Base-by-base conservation (phyloP, 2,113 vertebrate species). In the Typhlomys cinereus region DNA sequence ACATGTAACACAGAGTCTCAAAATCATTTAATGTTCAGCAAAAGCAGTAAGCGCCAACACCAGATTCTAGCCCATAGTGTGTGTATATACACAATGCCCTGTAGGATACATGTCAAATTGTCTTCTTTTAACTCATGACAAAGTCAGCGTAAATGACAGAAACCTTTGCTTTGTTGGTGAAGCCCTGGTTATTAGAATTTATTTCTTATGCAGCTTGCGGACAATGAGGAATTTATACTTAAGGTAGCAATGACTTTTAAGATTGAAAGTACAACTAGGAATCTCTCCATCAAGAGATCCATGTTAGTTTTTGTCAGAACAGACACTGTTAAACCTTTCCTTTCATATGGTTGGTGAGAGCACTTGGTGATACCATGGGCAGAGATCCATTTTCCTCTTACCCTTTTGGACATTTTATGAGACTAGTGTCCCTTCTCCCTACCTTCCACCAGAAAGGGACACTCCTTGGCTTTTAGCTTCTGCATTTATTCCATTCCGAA, bases 401-500 rank as follows among this genome's bases (percentile, higher is more conserved):
- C 34, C 27, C 4, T 84, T 79, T 74, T 48, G 34, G 54, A 52
- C 31, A n/a, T 91, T 36, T 67, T 62, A 36, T 29, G 39, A 74
- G 23, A 34, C 70, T 41, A 57, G 15, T 44, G 20, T 11, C 7
- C 36, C 36, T 13, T 4, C 8, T 14, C 18, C 18, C 44, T 4
- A 48, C 17, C 14, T 44, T 11, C 41, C 11, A 23, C 20, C 20
- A 66, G 71, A 76, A 21, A 46, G 31, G 57, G 14, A n/a, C 12
- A 6, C 50, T 69, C 5, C 76, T 78, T 59, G 81, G 39, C 52
- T 91, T 94, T 90, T 66, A 80, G 41, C 76, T 93, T 95, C 62
- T 82, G 44, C 78, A 71, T 96, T 80, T 80, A 62, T 92, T 93
- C 75, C 66, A 90, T 90, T 91, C 5, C 7, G 59, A 59, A 92